Evolutionary conservation across 2,888 invertebrate genomes (phyloP), one percentile per base, ranked within the genome.

Genomic region (Heliconius ismenius): DNA sequence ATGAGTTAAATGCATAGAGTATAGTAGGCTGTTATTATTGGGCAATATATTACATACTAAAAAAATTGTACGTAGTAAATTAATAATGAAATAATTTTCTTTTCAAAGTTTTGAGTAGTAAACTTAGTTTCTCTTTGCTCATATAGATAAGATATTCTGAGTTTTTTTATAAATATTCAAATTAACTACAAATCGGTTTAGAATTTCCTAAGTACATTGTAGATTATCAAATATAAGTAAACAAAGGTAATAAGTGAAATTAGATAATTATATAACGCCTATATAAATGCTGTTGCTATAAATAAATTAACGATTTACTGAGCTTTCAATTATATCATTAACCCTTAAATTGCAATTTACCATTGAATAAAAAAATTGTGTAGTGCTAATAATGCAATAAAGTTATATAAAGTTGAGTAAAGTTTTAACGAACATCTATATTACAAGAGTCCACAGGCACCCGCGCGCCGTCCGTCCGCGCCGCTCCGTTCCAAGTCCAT

Each of bases 381-480:
- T 73, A 73, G 73, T 62, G 73, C 73, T 73, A 74, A 77, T 77
- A 74, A 75, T 75, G 65, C 70, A 60, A 64, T 24, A 49, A 77
- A 65, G 49, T 72, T 67, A 43, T 76, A 64, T 49, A 70, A 28
- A 79, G 74, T 77, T 75, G 76, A 73, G 64, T 54, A 73, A 75
- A 73, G 73, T 69, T 79, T 73, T 72, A 78, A 78, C 73, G 76
- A 70, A 69, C 78, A 77, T 76, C 60, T 78, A 80, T 74, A 78
- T 75, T 79, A 75, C 49, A 74, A 62, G 72, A 78, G 72, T 73
- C 60, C 65, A 77, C 60, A 69, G 60, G 54, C 32, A 70, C 74
- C 65, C 72, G 62, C 68, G 68, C 60, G 67, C 67, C 39, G 9
- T 43, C 24, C 63, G 62, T 74, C 67, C 76, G 65, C 68, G 73